Conservation (phyloP, 2,888 invertebrate genomes). For the Cordilura impudica region DNA sequence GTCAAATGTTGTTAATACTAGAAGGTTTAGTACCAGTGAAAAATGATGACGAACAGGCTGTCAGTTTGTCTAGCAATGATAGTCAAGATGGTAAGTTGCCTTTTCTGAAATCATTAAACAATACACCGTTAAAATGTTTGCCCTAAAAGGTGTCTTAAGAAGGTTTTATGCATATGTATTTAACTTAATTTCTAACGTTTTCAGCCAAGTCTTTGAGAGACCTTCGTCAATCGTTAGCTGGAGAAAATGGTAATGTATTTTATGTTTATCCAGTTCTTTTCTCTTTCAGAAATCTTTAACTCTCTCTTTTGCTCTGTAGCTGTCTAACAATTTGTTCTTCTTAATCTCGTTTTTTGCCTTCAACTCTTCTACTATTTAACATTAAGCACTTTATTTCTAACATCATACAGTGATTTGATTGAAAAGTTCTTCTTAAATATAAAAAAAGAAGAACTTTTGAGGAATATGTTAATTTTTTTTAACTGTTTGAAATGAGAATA, state of each 20-base stretch:
- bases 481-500: no score
- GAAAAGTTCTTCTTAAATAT: neutral
- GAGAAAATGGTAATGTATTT: conserved; percentile 76
- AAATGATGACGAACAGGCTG: conserved; percentile 81
- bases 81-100: conserved; percentile 78
- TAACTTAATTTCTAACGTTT: conserved; percentile 33
- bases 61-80: conserved; percentile 78
- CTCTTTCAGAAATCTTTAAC: conserved; percentile 10
- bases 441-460: no score
- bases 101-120: neutral
- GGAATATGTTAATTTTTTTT: no score
- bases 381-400: conserved; percentile 24
- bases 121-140: neutral
- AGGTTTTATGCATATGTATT: neutral
- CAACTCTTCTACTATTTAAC: conserved; percentile 18
- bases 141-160: neutral
- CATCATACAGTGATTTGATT: neutral
- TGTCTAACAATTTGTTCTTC: neutral
- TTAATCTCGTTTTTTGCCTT: conserved; percentile 12
- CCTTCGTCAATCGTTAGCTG: conserved; percentile 71
- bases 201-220: conserved; percentile 62
- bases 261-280: conserved; percentile 12
- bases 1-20: conserved; percentile 89
- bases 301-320: conserved; percentile 8
- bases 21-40: conserved; percentile 91